These are phyloP conservation scores for Mionectes olivaceus DNA, from an alignment of 2,797 vertebrate genomes.

Conservation along the genomic window DNA sequence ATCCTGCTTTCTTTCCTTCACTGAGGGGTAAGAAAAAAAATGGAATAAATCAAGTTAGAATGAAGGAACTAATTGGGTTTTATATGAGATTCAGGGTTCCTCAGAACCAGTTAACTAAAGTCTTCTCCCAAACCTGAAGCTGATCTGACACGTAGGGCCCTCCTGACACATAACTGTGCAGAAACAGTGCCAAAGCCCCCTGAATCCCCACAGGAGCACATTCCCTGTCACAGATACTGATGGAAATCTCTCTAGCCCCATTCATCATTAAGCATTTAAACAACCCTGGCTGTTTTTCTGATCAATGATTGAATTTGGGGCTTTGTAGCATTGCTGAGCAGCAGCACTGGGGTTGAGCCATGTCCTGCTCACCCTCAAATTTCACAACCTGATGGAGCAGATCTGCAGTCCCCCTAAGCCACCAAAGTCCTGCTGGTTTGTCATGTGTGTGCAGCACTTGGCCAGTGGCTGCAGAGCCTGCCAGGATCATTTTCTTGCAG, in stretches of 20 bases:
- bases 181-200: not conserved
- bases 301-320: not conserved
- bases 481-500: not conserved
- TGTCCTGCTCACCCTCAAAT: not conserved
- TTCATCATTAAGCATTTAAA: not conserved
- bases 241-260: not conserved
- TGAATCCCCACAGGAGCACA: not conserved
- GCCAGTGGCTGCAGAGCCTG: not conserved
- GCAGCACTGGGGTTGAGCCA: not conserved
- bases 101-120: not conserved
- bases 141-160: not conserved
- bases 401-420: not conserved
- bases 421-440: not conserved
- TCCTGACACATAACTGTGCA: not conserved
- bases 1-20: not conserved
- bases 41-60: not conserved
- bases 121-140: not conserved
- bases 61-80: not conserved
- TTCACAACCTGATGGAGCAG: not conserved
- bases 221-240: not conserved
- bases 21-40: not conserved
- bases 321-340: rapidly evolving
- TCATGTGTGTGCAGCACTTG: rapidly evolving
- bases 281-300: not conserved
- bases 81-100: not conserved